A percentile compares a stretch with the other conserved stretches of the same genome.
phyloP scores from a whole-genome alignment of 2,888 invertebrate genomes.

The Drosophila atroscutellata region DNA sequence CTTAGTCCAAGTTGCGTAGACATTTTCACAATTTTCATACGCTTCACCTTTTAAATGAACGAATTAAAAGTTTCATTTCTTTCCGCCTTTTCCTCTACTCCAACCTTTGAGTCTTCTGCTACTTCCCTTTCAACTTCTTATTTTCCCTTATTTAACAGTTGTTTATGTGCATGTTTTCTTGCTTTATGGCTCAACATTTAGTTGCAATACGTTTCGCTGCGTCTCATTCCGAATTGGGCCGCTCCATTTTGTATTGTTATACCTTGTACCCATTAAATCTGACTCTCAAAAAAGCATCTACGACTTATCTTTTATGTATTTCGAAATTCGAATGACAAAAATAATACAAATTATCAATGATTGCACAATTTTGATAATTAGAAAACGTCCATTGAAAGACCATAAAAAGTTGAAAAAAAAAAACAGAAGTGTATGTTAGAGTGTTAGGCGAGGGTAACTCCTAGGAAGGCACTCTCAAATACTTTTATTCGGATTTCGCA shows the following conservation, averaged over 20 bases:
- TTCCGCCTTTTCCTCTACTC: slow-evolving; percentile 25
- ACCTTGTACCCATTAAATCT: not conserved
- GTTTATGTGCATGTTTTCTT: slow-evolving; percentile 35
- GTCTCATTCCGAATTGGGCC: slow-evolving; percentile 33
- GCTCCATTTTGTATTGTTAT: slow-evolving; percentile 16
- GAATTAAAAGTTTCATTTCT: slow-evolving; percentile 73
- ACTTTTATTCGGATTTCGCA: not conserved
- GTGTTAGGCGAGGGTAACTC: not conserved
- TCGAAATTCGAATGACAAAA: not conserved
- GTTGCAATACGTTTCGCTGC: slow-evolving; percentile 35
- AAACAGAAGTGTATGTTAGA: not conserved
- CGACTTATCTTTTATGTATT: not conserved
- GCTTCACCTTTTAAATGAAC: slow-evolving; percentile 77
- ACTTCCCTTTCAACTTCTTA: not conserved
- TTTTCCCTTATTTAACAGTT: slow-evolving; percentile 24
- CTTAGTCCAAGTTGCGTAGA: slow-evolving; percentile 34
- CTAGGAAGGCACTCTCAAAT: not conserved
- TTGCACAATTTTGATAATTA: not conserved
- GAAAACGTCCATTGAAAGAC: not conserved
- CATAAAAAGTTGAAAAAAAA: not conserved
- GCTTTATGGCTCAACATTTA: slow-evolving; percentile 27
- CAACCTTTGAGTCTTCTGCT: not conserved
- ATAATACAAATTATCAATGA: not conserved
- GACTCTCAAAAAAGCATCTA: not conserved
- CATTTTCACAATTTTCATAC: slow-evolving; percentile 74